Percentiles rank a stretch among this genome's conserved stretches.
Evolutionary conservation across 2,797 vertebrate genomes (phyloP).

Genomic region (Buphagus erythrorhynchus): DNA sequence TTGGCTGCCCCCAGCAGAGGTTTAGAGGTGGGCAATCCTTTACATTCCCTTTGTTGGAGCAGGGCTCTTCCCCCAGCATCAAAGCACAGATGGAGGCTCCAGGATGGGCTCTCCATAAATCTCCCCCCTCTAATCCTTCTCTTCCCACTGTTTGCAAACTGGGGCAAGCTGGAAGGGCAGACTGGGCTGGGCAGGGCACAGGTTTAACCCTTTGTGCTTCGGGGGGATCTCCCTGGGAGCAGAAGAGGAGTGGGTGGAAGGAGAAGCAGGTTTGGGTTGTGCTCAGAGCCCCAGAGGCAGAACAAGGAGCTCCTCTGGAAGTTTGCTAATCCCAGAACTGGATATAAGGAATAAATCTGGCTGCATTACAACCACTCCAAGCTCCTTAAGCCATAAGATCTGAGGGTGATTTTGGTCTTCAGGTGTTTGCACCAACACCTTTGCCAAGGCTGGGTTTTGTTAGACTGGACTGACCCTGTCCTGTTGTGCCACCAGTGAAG

Average conservation of each 20-base stretch:
- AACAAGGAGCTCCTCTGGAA: not conserved
- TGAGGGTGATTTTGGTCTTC: not conserved
- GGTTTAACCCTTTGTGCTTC: constrained; percentile 6
- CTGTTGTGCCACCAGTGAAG: not conserved
- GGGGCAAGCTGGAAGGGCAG: not conserved
- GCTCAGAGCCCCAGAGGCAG: not conserved
- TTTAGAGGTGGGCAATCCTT: constrained; percentile 2
- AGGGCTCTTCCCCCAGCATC: not conserved
- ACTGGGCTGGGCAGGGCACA: not conserved
- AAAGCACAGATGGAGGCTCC: not conserved
- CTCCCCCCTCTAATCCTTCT: constrained; percentile 35
- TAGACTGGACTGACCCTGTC: accelerated
- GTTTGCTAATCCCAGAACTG: not conserved
- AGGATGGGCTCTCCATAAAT: constrained; percentile 60
- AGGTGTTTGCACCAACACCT: not conserved
- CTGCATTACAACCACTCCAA: not conserved
- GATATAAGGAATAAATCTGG: not conserved
- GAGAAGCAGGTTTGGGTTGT: not conserved
- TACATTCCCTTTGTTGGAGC: constrained; percentile 20
- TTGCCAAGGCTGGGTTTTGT: not conserved
- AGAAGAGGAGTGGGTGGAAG: not conserved
- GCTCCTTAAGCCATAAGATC: not conserved
- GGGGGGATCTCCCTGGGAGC: not conserved
- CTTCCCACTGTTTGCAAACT: constrained; percentile 1
- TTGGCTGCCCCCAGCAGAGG: constrained; percentile 11